Evolutionary conservation across 2,888 invertebrate genomes (phyloP).

Genomic region (Agonum fuliginosum): DNA sequence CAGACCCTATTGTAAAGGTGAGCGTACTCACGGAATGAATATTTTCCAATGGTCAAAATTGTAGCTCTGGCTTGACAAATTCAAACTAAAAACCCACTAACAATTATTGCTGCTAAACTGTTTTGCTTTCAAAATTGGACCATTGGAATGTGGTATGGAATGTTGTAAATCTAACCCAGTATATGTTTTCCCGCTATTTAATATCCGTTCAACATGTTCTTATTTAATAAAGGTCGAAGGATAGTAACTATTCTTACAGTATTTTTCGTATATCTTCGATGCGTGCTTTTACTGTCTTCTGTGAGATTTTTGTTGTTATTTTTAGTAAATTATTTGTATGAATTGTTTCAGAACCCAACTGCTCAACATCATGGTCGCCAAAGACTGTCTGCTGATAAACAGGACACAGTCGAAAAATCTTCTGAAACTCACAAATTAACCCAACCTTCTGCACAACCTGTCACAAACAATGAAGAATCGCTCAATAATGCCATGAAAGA

Average conservation of each 20-base stretch:
- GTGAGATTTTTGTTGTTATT: neutral
- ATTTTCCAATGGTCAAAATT: slow-evolving; percentile 41
- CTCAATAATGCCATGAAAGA: slow-evolving; percentile 35
- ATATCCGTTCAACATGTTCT: slow-evolving; percentile 35
- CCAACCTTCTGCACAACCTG: slow-evolving; percentile 25
- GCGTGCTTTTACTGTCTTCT: slow-evolving; percentile 45
- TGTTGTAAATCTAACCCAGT: slow-evolving; percentile 30
- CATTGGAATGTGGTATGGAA: slow-evolving; percentile 44
- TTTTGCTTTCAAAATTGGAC: slow-evolving; percentile 40
- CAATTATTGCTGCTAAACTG: slow-evolving; percentile 9
- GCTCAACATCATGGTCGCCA: slow-evolving; percentile 26
- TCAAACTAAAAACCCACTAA: slow-evolving; percentile 25
- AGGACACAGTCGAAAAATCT: slow-evolving; percentile 32
- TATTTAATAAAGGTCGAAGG: slow-evolving; percentile 27
- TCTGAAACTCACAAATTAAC: neutral
- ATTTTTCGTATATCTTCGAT: slow-evolving; percentile 16
- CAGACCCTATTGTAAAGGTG: slow-evolving; percentile 67
- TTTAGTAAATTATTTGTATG: neutral
- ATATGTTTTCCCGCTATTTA: slow-evolving; percentile 36
- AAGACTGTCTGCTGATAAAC: slow-evolving; percentile 37
- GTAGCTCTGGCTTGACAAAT: slow-evolving; percentile 27
- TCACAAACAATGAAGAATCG: slow-evolving; percentile 14
- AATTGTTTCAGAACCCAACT: slow-evolving; percentile 38
- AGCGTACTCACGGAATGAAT: slow-evolving; percentile 65
- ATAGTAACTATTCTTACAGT: slow-evolving; percentile 31